A percentile compares a stretch with the other conserved stretches of the same genome.
phyloP scores from a whole-genome alignment of 35 echinoderm and acorn worm species.

The Acanthaster planci region DNA sequence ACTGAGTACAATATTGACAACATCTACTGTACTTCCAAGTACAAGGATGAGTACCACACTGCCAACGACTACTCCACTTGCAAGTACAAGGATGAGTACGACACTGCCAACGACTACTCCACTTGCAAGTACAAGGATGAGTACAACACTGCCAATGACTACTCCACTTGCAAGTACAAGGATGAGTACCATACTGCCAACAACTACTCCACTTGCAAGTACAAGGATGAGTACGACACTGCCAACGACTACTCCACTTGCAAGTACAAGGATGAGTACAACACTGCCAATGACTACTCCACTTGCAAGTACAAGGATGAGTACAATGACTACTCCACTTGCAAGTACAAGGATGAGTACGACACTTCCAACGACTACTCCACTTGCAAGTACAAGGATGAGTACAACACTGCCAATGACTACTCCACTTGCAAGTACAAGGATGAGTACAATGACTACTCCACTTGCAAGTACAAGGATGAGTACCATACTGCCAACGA shows the following conservation, averaged over 20 bases:
- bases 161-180: neutral
- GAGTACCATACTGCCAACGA: neutral
- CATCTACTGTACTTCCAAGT: no score
- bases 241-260: neutral
- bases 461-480: neutral
- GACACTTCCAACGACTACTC: neutral
- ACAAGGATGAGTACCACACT: no score
- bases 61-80: no score
- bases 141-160: neutral
- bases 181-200: neutral
- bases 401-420: neutral
- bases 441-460: no score
- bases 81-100: no score
- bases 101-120: no score
- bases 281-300: neutral
- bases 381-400: neutral
- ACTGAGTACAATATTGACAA: no score
- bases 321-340: no score
- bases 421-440: no score
- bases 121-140: neutral
- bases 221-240: neutral
- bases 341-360: neutral
- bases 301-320: neutral
- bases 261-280: neutral
- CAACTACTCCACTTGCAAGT: neutral